phyloP scores from a whole-genome alignment of 1,140 invertebrate species.

The Orius insidiosus region DNA sequence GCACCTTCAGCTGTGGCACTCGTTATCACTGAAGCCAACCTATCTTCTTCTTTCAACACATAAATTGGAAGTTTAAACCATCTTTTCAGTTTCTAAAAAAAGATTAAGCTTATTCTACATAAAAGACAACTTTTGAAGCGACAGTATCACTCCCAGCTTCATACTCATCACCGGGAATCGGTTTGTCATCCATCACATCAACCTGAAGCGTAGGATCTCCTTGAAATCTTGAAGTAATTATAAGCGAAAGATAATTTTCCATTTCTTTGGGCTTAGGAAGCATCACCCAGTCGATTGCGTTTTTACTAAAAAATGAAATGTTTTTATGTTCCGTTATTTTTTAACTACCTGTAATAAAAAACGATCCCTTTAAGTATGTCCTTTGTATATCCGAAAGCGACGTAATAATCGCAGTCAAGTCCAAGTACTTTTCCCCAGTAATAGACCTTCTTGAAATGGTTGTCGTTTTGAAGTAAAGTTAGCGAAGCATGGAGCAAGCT shows the following conservation, averaged over 20 bases:
- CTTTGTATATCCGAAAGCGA: constrained; percentile 48
- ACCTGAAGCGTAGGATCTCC: constrained; percentile 36
- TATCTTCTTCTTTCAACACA: constrained; percentile 51
- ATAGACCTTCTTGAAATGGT: constrained; percentile 51
- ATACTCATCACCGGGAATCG: constrained; percentile 2
- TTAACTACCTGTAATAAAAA: constrained; percentile 44
- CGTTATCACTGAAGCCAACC: constrained; percentile 46
- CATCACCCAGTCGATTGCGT: constrained; percentile 48
- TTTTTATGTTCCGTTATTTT: constrained; percentile 2
- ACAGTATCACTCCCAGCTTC: not conserved
- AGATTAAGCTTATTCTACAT: not conserved
- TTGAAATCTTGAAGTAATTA: constrained; percentile 31
- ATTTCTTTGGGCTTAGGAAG: constrained; percentile 40
- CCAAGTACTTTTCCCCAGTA: constrained; percentile 59
- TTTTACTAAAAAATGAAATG: constrained; percentile 28
- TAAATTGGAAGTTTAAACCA: constrained; percentile 4
- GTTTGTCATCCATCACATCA: constrained; percentile 26
- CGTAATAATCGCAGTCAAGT: constrained; percentile 46
- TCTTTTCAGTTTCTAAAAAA: constrained; percentile 2
- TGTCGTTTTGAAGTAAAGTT: constrained; percentile 49
- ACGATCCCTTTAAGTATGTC: constrained; percentile 42
- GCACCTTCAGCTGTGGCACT: constrained; percentile 48
- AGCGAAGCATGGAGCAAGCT: constrained; percentile 30
- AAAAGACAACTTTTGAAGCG: not conserved
- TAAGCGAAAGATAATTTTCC: constrained; percentile 36